Percentiles rank a stretch among this genome's conserved stretches.
phyloP scores from a whole-genome alignment of 2,797 vertebrate species.

The Alcedo atthis region DNA sequence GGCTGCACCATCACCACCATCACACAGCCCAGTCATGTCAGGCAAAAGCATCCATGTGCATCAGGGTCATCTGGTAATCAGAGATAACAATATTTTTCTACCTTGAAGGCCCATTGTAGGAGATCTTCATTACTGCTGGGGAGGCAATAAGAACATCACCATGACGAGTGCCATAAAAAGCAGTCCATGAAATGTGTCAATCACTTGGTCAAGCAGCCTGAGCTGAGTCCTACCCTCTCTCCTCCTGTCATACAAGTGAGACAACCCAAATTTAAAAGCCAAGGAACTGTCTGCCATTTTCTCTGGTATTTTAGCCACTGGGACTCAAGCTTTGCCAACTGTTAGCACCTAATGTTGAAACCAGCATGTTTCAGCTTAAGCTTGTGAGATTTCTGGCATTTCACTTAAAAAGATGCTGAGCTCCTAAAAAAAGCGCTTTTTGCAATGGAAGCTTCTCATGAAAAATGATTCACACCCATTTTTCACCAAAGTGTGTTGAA shows the following conservation, averaged over 20 bases:
- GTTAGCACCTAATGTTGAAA: slow-evolving; percentile 67
- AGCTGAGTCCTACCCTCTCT: background rate
- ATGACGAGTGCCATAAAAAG: slow-evolving; percentile 7
- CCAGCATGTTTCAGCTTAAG: slow-evolving; percentile 55
- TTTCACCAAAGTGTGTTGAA: slow-evolving; percentile 40
- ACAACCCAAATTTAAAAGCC: slow-evolving; percentile 32
- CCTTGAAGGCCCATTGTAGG: background rate
- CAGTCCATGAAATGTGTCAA: background rate
- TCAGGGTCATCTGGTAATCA: slow-evolving; percentile 19
- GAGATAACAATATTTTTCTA: slow-evolving; percentile 20
- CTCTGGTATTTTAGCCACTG: slow-evolving; percentile 42
- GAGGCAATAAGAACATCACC: slow-evolving; percentile 17
- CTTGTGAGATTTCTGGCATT: slow-evolving; percentile 61
- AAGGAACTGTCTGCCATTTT: slow-evolving; percentile 57
- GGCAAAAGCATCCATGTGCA: background rate
- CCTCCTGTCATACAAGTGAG: background rate
- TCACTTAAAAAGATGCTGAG: slow-evolving; percentile 33
- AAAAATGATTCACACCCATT: slow-evolving; percentile 35
- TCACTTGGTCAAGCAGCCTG: background rate
- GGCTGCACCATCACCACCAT: accelerated
- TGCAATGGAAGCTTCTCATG: slow-evolving; percentile 38
- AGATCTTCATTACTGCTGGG: background rate
- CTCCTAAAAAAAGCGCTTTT: slow-evolving; percentile 50
- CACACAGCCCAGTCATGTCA: background rate
- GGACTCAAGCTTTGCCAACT: slow-evolving; percentile 47